phyloP scores from a whole-genome alignment of 1,140 invertebrate species.

The Lamellibrachia luymesi region DNA sequence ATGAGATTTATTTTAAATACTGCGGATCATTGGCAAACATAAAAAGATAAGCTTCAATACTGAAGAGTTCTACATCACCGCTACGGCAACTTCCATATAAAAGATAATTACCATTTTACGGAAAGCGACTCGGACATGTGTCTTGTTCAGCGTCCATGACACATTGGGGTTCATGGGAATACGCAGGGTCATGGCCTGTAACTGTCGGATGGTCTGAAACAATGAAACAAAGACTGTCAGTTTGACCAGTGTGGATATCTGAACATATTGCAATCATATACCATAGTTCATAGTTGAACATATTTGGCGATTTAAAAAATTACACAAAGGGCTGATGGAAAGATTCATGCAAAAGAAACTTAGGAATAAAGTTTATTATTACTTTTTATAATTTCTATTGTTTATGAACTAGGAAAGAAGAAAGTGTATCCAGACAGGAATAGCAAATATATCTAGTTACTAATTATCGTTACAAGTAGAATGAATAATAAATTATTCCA shows the following conservation, averaged over 20 bases:
- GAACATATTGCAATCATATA: too few relatives aligned
- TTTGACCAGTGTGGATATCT: background rate
- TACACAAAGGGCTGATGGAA: too few relatives aligned
- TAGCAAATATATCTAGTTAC: background rate
- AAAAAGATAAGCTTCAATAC: background rate
- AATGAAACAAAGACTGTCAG: background rate
- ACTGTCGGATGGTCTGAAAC: slow-evolving; percentile 22
- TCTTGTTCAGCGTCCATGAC: slow-evolving; percentile 20
- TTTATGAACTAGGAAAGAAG: background rate
- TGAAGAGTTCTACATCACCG: background rate
- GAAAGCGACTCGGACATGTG: slow-evolving; percentile 22
- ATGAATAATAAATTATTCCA: background rate
- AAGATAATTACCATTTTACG: slow-evolving; percentile 17
- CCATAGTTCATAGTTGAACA: too few relatives aligned
- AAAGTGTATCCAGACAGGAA: background rate
- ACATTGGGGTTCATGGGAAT: slow-evolving; percentile 25
- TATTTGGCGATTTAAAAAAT: too few relatives aligned
- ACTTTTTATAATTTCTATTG: background rate
- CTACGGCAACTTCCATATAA: background rate
- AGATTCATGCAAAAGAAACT: too few relatives aligned
- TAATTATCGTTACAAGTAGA: background rate
- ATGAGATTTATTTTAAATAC: background rate
- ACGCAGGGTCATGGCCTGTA: slow-evolving; percentile 18
- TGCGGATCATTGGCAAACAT: too few relatives aligned
- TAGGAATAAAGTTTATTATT: background rate